A percentile compares a stretch with the other conserved stretches of the same genome.
Conservation (phyloP, 2,888 invertebrate genomes). For the Molorchus minor region DNA sequence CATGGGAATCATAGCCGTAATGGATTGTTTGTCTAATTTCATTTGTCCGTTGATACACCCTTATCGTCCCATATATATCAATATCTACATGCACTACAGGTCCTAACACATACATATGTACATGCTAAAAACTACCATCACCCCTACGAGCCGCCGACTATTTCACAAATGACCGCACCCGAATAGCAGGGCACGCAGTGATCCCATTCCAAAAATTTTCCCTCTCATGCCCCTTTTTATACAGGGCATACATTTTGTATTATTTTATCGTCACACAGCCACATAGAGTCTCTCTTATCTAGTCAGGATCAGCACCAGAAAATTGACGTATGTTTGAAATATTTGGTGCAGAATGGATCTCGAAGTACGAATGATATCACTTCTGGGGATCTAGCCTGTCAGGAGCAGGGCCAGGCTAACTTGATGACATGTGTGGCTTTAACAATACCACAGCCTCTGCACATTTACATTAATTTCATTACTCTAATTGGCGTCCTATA, state of each 20-base stretch:
- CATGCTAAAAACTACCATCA: slow-evolving; percentile 18
- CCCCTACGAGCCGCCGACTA: slow-evolving; percentile 59
- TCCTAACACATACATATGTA: too few relatives aligned
- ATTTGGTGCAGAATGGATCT: slow-evolving; percentile 30
- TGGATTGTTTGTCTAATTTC: too few relatives aligned
- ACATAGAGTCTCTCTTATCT: slow-evolving; percentile 29
- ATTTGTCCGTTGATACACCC: too few relatives aligned
- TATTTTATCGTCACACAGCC: slow-evolving; percentile 26
- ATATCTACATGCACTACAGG: too few relatives aligned
- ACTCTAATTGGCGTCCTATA: slow-evolving; percentile 48
- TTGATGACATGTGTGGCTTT: slow-evolving; percentile 51
- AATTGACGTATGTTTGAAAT: slow-evolving; percentile 35
- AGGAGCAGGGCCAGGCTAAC: slow-evolving; percentile 46
- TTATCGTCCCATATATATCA: background rate
- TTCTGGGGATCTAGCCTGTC: slow-evolving; percentile 51
- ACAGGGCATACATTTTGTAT: slow-evolving; percentile 26
- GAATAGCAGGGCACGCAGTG: slow-evolving; percentile 73
- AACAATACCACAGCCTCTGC: slow-evolving; percentile 57
- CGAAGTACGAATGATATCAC: slow-evolving; percentile 49
- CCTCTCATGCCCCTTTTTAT: slow-evolving; percentile 54
- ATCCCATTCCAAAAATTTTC: slow-evolving; percentile 66
- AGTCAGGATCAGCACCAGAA: slow-evolving; percentile 15
- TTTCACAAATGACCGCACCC: slow-evolving; percentile 74
- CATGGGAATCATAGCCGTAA: too few relatives aligned
- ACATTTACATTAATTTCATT: slow-evolving; percentile 61